Base-by-base conservation (phyloP, 1,140 invertebrate species). In the Nephotettix cincticeps region DNA sequence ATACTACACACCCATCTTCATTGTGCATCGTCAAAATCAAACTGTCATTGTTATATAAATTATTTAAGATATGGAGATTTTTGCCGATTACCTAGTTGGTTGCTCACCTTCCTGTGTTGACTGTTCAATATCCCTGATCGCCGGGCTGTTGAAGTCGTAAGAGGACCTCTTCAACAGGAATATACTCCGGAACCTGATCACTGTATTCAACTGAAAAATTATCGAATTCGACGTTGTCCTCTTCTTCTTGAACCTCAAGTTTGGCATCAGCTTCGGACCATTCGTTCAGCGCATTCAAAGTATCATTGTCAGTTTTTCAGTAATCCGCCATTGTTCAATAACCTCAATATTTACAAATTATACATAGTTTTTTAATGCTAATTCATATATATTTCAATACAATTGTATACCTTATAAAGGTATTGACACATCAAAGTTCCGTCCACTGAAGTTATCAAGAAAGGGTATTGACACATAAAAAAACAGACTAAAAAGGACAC, bases 1-100 rank as follows among this genome's bases (percentile, higher is more conserved):
- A n/a, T n/a, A 43, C 66, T 30, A 68, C 66, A 45, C 45, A 25
- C 27, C 66, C 66, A 28, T 45, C 66, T 68, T 68, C 66, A 17
- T 17, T n/a, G 40, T 68, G 36, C 32, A 68, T 68, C 13, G 14
- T 68, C 11, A 17, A 28, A n/a, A 68, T 21, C 17, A 47, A n/a
- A 47, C n/a, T 14, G 28, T 6, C 25, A 17, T 25, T 30, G 29
- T 63, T 21, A 27, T 19, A 13, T 30, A 21, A 21, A 14, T 63
- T 63, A 9, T 14, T 29, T 25, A 63, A 9, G n/a, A 6, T 30
- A 13, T 63, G 29, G 19, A 29, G 29, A 11, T 11, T 6, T 63
- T 63, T 63, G 4, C 29, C 29, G 9, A 27, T 28, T 30, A 14
- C 58, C n/a, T 68, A 45, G 66, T 27, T 47, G 58, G 58, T 63